Base-by-base conservation (phyloP, 2,888 invertebrate genomes). In the Plebejus melissa region DNA sequence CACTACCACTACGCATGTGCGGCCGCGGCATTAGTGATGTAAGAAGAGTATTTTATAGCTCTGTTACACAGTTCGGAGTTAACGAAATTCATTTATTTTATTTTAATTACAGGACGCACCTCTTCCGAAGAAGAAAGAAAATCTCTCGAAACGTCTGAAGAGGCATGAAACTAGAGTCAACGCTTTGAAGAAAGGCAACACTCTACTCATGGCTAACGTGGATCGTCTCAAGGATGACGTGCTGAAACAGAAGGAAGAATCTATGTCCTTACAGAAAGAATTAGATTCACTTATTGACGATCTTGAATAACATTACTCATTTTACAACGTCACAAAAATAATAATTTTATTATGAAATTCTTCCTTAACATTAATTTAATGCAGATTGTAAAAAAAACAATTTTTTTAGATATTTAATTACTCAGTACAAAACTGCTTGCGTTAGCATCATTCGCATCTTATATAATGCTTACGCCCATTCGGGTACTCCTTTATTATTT, bases 141-240 rank as follows among this genome's bases (percentile, higher is more conserved):
- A 96, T 82, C 89, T 96, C 32, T 91, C 94, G 36, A 94, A 94
- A 75, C 93, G 96, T 76, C 88, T 96, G 2, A 97, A 97, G 84
- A 94, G 96, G 75, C 96, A 98, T 85, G 98, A 98, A 85, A 96
- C 96, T 74, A 94, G 96, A 78, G 93, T 98, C 11, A 95, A 96
- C 60, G 97, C 97, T 0, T 91, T 98, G 82, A 97, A 97, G 89
- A 98, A 98, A 85, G 97, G 98, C 80, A 98, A 98, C 84, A 97
- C 97, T 78, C 94, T 98, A 81, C 94, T 98, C 13, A 97, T 97
- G 91, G 97, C 98, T 0, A 98, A 98, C 85, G 97, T 98, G 0
- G 98, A 98, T 87, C 94, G 97, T 83, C 90, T 98, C 77, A 97
- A 97, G 86, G 98, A 98, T 85, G 97, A 98, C 84, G 95, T 98